Conservation (phyloP, 2,797 vertebrate species). For the Sarcoramphus papa region DNA sequence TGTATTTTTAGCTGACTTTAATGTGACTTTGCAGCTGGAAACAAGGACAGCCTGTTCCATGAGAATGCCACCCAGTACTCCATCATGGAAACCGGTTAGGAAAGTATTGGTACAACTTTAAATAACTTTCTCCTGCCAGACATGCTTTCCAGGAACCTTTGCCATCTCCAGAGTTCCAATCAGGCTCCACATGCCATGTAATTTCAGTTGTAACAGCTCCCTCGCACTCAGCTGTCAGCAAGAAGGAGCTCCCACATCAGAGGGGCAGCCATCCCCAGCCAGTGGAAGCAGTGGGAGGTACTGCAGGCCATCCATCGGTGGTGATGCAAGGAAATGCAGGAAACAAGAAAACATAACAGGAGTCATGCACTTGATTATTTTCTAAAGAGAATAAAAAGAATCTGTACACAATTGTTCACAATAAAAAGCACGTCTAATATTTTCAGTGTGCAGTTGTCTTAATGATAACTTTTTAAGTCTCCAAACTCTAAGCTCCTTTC, state of each 20-base stretch:
- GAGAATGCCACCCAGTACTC: background rate
- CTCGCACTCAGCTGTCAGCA: background rate
- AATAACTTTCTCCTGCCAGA: background rate
- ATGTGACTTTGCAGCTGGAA: background rate
- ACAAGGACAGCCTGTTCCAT: background rate
- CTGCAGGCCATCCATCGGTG: background rate
- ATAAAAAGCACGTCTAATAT: background rate
- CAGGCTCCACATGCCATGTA: background rate
- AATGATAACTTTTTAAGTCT: background rate
- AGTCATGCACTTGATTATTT: background rate
- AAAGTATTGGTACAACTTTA: background rate
- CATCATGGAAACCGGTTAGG: background rate
- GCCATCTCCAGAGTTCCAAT: background rate
- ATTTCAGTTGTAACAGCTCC: background rate
- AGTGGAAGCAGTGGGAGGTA: background rate
- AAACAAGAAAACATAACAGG: background rate
- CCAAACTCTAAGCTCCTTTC: background rate
- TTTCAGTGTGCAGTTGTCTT: conserved; percentile 22
- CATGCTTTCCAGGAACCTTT: background rate
- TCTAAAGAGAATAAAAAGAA: background rate
- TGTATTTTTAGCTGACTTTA: background rate
- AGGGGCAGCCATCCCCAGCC: background rate
- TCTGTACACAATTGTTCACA: background rate
- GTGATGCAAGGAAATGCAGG: background rate
- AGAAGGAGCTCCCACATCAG: background rate